Conservation (phyloP, 2,888 invertebrate species). For the Epinotia nisella region DNA sequence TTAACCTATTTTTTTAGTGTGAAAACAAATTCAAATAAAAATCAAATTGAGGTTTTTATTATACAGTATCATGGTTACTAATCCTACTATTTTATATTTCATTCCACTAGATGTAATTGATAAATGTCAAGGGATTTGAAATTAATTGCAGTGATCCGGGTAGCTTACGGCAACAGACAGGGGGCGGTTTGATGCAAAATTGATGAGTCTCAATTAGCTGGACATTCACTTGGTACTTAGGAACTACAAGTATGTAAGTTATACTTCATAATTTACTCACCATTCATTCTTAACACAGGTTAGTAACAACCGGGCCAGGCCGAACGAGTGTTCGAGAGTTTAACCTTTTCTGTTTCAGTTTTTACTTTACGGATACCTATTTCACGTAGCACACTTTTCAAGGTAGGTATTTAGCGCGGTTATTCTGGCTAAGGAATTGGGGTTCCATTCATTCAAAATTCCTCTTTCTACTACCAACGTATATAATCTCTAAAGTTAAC, state of each 20-base stretch:
- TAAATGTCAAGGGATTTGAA: constrained; percentile 36
- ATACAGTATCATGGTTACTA: background rate
- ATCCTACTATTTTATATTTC: background rate
- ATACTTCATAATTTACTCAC: background rate
- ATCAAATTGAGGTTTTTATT: background rate
- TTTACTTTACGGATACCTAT: background rate
- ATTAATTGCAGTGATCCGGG: constrained; percentile 37
- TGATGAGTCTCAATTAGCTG: constrained; percentile 24
- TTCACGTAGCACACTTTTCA: background rate
- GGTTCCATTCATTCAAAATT: background rate
- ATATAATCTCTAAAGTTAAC: background rate
- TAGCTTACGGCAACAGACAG: constrained; percentile 31
- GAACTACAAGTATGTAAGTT: background rate
- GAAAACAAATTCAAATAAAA: background rate
- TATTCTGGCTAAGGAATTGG: background rate
- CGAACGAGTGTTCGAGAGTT: too few species aligned
- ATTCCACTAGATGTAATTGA: constrained; percentile 24
- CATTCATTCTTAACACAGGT: too few species aligned
- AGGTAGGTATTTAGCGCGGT: background rate
- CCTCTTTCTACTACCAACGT: background rate
- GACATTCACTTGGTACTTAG: background rate
- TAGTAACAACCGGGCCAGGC: too few species aligned
- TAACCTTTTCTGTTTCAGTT: background rate
- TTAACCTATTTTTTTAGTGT: background rate
- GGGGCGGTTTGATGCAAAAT: constrained; percentile 33